Percentiles rank a stretch among this genome's conserved stretches.
These are phyloP conservation scores for Monoplex corrugatus DNA, from an alignment of 2,888 invertebrate species.

Conservation along the genomic window DNA sequence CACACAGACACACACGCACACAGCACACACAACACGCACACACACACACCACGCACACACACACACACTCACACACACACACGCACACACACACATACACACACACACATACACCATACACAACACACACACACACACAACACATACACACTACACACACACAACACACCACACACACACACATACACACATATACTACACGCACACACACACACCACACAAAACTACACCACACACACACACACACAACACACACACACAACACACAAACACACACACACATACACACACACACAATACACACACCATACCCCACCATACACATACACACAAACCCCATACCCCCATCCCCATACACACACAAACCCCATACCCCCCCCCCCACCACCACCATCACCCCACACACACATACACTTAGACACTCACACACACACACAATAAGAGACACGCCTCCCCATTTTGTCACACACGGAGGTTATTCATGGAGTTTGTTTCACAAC, in stretches of 20 bases:
- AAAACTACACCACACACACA: background rate
- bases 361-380: background rate
- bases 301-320: no score
- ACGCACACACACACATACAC: background rate
- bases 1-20: background rate
- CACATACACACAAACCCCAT: background rate
- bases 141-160: no score
- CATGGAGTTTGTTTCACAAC: slow-evolving; percentile 3
- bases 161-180: background rate
- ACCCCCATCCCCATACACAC: background rate
- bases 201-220: no score
- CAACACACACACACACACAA: background rate
- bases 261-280: background rate
- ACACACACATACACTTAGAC: background rate
- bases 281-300: background rate
- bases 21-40: no score
- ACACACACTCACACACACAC: slow-evolving; percentile 5
- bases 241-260: background rate
- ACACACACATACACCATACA: background rate
- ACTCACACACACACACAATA: background rate
- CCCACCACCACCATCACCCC: background rate
- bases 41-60: background rate
- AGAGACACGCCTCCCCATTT: background rate
- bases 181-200: background rate
- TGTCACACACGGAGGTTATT: background rate